These are phyloP conservation scores for Torymus aiolomorphi DNA, from an alignment of 2,888 invertebrate species.

Conservation along the genomic window DNA sequence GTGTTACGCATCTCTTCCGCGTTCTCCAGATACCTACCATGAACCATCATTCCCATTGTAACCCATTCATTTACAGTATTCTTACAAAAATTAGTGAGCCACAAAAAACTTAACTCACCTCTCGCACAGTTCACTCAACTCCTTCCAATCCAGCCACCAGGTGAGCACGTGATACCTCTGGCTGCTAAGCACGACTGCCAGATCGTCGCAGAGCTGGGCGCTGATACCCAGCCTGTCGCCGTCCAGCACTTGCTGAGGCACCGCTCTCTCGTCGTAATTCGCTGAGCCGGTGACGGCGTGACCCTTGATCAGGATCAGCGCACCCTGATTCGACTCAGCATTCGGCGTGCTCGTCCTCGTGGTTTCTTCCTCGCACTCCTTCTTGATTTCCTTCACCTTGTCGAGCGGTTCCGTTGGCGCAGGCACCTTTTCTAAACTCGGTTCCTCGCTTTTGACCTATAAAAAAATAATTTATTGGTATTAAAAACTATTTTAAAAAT, in stretches of 20 bases:
- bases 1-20: slow-evolving; percentile 81
- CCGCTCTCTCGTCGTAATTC: slow-evolving; percentile 81
- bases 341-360: slow-evolving; percentile 69
- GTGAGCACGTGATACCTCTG: slow-evolving; percentile 84
- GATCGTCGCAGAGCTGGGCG: slow-evolving; percentile 82
- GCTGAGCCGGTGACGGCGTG: slow-evolving; percentile 78
- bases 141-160: slow-evolving; percentile 82
- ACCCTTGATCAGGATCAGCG: slow-evolving; percentile 78
- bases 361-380: too few species aligned
- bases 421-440: too few species aligned
- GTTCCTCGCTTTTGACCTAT: too few species aligned
- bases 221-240: slow-evolving; percentile 82
- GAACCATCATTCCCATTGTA: background rate
- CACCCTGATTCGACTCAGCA: slow-evolving; percentile 76
- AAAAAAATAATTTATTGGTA: too few species aligned
- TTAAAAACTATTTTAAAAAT: too few species aligned
- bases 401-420: too few species aligned
- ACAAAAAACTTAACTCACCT: slow-evolving; percentile 16
- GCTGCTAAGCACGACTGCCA: slow-evolving; percentile 83
- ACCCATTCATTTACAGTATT: background rate
- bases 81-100: background rate
- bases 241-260: slow-evolving; percentile 79
- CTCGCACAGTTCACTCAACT: slow-evolving; percentile 78
- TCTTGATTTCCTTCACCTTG: too few species aligned
- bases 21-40: slow-evolving; percentile 77